Percentiles rank a stretch among this genome's conserved stretches.
phyloP scores from a whole-genome alignment of 2,888 invertebrate genomes.

The Onthophagus sagittarius region DNA sequence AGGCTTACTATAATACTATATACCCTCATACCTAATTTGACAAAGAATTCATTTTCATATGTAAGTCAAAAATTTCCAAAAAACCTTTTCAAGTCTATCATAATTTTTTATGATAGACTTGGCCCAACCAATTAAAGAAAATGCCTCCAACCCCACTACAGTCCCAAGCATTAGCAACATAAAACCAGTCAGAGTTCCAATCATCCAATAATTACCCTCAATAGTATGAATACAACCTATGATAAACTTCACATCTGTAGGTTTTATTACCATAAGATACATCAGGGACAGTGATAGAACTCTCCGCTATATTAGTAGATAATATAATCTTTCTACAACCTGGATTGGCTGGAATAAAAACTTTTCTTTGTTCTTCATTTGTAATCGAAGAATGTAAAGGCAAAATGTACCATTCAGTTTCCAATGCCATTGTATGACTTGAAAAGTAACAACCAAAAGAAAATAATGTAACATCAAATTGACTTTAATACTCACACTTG shows the following conservation, averaged over 20 bases:
- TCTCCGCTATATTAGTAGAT: slow-evolving; percentile 89
- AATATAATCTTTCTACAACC: slow-evolving; percentile 78
- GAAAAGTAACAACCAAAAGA: not conserved
- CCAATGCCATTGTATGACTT: not conserved
- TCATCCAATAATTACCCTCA: too few species aligned
- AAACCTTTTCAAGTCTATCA: too few species aligned
- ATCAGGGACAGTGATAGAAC: slow-evolving; percentile 87
- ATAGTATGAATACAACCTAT: not conserved
- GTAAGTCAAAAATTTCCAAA: too few species aligned
- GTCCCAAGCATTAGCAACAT: too few species aligned
- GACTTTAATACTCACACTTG: slow-evolving; percentile 7
- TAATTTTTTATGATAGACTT: too few species aligned
- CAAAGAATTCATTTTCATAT: too few species aligned
- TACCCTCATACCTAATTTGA: too few species aligned
- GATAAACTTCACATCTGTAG: slow-evolving; percentile 16
- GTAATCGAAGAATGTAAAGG: slow-evolving; percentile 64
- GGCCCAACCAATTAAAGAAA: too few species aligned
- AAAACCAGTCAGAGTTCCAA: too few species aligned
- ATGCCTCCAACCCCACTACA: too few species aligned
- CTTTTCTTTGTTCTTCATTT: slow-evolving; percentile 60
- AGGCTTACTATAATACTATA: too few species aligned
- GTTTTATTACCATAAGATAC: slow-evolving; percentile 66
- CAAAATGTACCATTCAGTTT: slow-evolving; percentile 42
- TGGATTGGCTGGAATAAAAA: slow-evolving; percentile 58
- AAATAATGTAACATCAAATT: not conserved